Conservation (phyloP, 1,140 invertebrate genomes). For the Calliphora vicina region DNA sequence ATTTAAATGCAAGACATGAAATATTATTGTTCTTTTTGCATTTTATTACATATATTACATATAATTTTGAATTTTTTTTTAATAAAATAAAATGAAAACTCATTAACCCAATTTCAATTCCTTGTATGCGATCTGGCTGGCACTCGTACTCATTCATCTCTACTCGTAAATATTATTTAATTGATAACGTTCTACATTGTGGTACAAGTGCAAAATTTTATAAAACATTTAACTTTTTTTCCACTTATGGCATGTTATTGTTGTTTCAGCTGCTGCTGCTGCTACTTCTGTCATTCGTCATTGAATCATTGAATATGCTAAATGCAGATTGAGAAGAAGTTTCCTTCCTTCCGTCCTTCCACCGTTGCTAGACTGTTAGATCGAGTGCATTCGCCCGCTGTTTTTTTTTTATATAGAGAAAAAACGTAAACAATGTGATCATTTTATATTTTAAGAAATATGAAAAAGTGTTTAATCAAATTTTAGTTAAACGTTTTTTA, state of each 20-base stretch:
- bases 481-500: not conserved
- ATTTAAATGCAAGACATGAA: not conserved
- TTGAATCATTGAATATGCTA: not conserved
- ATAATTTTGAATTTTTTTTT: not conserved
- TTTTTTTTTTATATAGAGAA: not conserved
- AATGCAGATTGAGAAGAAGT: not conserved
- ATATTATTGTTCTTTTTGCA: not conserved
- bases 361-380: not conserved
- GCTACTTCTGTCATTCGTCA: not conserved
- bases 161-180: not conserved
- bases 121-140: not conserved
- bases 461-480: conserved; percentile 7
- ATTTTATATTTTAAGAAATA: conserved; percentile 21
- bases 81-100: conserved; percentile 23
- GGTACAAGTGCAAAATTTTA: not conserved
- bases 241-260: too few species aligned
- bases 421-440: conserved; percentile 20
- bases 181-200: not conserved
- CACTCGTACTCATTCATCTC: too few species aligned
- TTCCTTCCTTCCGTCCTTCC: not conserved
- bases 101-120: conserved; percentile 30
- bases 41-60: not conserved
- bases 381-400: not conserved
- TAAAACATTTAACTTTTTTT: not conserved
- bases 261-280: not conserved